Percentiles rank a stretch among this genome's conserved stretches.
Conservation (phyloP, 2,888 invertebrate genomes). For the Coleophora deauratella region DNA sequence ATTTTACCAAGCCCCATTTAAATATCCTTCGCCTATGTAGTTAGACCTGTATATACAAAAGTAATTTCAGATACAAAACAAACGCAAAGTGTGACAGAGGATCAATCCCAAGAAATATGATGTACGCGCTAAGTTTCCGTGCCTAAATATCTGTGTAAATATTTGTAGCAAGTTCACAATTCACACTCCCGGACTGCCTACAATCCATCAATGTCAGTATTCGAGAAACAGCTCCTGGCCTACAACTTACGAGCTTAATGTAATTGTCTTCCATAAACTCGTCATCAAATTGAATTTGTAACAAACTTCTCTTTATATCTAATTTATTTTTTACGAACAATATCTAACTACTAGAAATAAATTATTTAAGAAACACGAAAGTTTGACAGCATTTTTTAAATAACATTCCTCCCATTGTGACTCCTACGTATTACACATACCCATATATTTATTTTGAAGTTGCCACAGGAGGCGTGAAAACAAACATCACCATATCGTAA, state of each 20-base stretch:
- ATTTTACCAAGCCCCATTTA: too few relatives aligned
- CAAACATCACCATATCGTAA: too few relatives aligned
- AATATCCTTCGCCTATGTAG: not conserved
- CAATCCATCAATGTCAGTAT: conserved; percentile 44
- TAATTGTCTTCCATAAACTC: conserved; percentile 30
- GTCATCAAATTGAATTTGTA: conserved; percentile 20
- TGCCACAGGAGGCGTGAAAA: too few relatives aligned
- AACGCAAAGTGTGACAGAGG: conserved; percentile 5
- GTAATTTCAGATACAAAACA: conserved; percentile 15
- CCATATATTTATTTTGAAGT: too few relatives aligned
- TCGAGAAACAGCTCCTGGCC: conserved; percentile 23
- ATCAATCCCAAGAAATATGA: conserved; percentile 36
- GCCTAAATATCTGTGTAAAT: conserved; percentile 32
- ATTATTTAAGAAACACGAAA: too few relatives aligned
- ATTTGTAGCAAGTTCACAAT: conserved; percentile 48
- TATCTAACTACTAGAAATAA: too few relatives aligned
- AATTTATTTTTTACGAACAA: too few relatives aligned
- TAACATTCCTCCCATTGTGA: too few relatives aligned
- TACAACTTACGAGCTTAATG: conserved; percentile 33
- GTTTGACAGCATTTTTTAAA: too few relatives aligned
- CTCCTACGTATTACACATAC: too few relatives aligned
- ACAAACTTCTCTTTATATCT: conserved; percentile 2
- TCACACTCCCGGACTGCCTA: conserved; percentile 27
- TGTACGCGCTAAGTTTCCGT: conserved; percentile 15
- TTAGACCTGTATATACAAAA: conserved; percentile 5